A percentile compares a stretch with the other conserved stretches of the same genome.
phyloP scores from a whole-genome alignment of 2,888 invertebrate species.

The Athrips mouffetella region DNA sequence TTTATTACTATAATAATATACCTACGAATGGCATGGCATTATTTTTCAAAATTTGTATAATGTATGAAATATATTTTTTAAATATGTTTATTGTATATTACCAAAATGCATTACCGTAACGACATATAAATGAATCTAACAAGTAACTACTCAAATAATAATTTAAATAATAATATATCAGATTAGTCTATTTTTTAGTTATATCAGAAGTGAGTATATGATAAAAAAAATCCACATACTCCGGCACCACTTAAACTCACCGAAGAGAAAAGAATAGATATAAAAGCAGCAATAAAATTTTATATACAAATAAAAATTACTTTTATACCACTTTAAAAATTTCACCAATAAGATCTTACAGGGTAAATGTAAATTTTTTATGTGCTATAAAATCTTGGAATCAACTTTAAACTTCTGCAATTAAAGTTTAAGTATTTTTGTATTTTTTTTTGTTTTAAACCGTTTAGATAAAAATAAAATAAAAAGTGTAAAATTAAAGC shows the following conservation, averaged over 20 bases:
- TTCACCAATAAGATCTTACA: slow-evolving; percentile 25
- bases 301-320: slow-evolving; percentile 30
- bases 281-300: slow-evolving; percentile 10
- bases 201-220: not conserved
- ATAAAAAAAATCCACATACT: not conserved
- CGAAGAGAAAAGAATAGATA: slow-evolving; percentile 1
- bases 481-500: too few relatives aligned
- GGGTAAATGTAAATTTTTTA: slow-evolving; percentile 32
- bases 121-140: too few relatives aligned
- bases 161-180: not conserved
- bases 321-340: slow-evolving; percentile 31
- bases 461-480: not conserved
- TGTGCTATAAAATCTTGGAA: slow-evolving; percentile 36
- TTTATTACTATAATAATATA: too few relatives aligned
- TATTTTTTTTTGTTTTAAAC: not conserved
- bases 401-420: slow-evolving; percentile 33
- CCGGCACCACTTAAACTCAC: slow-evolving; percentile 1
- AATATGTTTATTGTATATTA: too few relatives aligned
- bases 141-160: too few relatives aligned
- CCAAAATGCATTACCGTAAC: too few relatives aligned
- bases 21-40: too few relatives aligned
- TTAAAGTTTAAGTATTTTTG: slow-evolving; percentile 22
- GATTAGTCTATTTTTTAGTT: not conserved
- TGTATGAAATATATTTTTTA: too few relatives aligned
- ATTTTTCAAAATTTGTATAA: too few relatives aligned